Conservation (phyloP, 2,888 invertebrate genomes). For the Acanthococcus lagerstroemiae region DNA sequence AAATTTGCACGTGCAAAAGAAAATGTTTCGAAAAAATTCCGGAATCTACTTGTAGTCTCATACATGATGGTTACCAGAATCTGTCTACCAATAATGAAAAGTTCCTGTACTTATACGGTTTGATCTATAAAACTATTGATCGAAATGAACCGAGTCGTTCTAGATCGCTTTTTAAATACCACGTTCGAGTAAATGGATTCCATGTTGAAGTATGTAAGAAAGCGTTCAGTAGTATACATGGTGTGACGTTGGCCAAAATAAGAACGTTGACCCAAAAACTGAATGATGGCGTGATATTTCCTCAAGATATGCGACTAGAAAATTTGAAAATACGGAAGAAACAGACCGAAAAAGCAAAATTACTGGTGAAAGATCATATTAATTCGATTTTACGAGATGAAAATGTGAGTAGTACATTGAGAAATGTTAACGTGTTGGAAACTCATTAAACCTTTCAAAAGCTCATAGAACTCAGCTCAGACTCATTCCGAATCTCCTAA, state of each 20-base stretch:
- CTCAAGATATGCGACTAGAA: no score
- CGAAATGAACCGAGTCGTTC: background rate
- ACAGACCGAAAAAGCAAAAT: no score
- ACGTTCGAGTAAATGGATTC: background rate
- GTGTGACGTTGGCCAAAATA: background rate
- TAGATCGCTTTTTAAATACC: background rate
- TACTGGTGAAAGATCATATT: no score
- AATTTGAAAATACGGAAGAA: no score
- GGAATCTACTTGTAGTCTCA: background rate
- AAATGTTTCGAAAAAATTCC: background rate
- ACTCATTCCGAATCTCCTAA: no score
- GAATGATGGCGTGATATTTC: no score
- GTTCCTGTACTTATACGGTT: background rate
- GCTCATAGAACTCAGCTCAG: no score
- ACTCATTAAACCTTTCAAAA: no score
- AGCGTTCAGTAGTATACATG: background rate
- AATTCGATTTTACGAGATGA: no score
- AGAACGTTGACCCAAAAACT: background rate
- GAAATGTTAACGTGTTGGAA: no score
- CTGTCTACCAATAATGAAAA: background rate
- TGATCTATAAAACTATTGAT: background rate
- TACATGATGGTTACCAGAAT: background rate
- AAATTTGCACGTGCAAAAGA: background rate
- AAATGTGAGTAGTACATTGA: no score
- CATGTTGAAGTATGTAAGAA: background rate